Evolutionary conservation across 2,113 vertebrate genomes (phyloP), one percentile per base, ranked within the genome.

Genomic region (Chrysochloris asiatica): DNA sequence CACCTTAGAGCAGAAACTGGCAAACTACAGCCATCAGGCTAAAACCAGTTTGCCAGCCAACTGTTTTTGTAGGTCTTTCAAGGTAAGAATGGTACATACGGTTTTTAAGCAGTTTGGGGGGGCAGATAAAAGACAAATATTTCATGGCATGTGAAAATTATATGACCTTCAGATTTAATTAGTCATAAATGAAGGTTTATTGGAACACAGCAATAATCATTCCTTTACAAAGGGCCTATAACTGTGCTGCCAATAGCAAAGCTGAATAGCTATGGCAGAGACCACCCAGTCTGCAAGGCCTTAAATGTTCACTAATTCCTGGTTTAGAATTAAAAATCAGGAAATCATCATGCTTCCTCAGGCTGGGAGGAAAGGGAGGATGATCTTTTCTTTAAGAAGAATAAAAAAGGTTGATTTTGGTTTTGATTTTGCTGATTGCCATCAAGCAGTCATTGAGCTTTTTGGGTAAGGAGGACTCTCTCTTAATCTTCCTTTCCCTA

Each of bases 101-200:
- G 84, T 87, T 87, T 92, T 75, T 41, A 75, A 71, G 43, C 9
- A 50, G 52, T 84, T 38, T 36, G 59, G 28, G 21, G 48, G 78
- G 1, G 8, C 45, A 79, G 75, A 75, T 28, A 78, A 83, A 90
- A 84, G 75, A 93, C n/a, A 38, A 38, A 43, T 82, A 30, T 85
- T 89, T 82, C 54, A 21, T 77, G 54, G 83, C 69, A 91, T 2
- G 4, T 65, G n/a, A 94, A 87, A 81, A 71, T 73, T 85, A 89
- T 90, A 65, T 76, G 73, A 84, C 82, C 94, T 85, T 92, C 87
- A 95, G 67, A 94, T 94, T 78, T 79, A 82, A 88, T 26, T 88
- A 63, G 56, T 69, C 48, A 26, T 92, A 91, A 92, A 93, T 56
- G 72, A 69, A 47, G 45, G 47, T 87, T 92, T 89, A 87, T 65